Conservation (phyloP, 2,888 invertebrate genomes). For the Allygus modestus region DNA sequence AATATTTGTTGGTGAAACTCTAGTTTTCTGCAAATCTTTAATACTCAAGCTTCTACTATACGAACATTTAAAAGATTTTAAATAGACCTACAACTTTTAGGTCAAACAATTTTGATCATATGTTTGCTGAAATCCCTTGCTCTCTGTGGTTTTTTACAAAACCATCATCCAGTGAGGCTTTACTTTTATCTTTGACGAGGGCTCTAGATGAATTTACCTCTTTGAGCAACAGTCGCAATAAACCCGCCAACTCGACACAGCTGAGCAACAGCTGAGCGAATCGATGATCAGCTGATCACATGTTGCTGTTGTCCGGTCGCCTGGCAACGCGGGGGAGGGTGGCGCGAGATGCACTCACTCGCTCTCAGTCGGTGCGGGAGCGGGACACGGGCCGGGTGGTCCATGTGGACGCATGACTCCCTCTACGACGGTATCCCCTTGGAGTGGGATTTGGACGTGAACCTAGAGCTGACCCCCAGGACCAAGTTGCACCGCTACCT, state of each 20-base stretch:
- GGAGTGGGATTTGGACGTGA: constrained; percentile 69
- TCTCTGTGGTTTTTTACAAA: too few relatives aligned
- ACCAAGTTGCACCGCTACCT: constrained; percentile 68
- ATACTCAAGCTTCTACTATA: too few relatives aligned
- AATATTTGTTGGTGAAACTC: too few relatives aligned
- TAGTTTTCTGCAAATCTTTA: too few relatives aligned
- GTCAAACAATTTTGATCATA: too few relatives aligned
- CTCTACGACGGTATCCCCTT: constrained; percentile 63
- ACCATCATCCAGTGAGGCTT: too few relatives aligned
- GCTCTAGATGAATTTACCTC: too few relatives aligned
- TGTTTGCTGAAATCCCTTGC: too few relatives aligned
- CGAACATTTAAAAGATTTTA: too few relatives aligned
- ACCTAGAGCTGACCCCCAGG: constrained; percentile 66
- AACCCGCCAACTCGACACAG: not conserved
- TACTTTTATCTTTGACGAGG: too few relatives aligned
- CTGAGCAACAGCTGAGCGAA: constrained; percentile 24
- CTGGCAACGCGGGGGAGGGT: not conserved
- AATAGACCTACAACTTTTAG: too few relatives aligned
- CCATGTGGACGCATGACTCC: constrained; percentile 57
- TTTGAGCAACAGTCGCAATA: not conserved
- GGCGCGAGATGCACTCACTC: not conserved
- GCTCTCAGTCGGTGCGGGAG: constrained; percentile 38
- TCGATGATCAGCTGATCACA: constrained; percentile 29
- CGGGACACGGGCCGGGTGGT: constrained; percentile 25
- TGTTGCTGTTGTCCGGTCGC: constrained; percentile 18